Evolutionary conservation across 1,140 invertebrate species (phyloP).

Genomic region (Lordiphosa clarofinis): DNA sequence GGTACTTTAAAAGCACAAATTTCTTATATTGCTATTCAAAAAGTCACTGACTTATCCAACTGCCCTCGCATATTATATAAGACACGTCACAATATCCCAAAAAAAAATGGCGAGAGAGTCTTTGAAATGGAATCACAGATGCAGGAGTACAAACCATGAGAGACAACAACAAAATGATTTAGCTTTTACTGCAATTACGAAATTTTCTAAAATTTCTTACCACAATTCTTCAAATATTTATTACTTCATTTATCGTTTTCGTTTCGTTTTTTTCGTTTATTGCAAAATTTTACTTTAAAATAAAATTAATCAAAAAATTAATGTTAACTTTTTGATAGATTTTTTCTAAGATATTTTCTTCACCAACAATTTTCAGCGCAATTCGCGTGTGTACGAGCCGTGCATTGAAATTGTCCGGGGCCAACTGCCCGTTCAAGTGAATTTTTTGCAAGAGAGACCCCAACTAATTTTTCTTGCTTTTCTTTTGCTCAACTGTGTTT

Average conservation of each 20-base stretch:
- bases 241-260: slow-evolving; percentile 36
- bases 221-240: slow-evolving; percentile 11
- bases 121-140: slow-evolving; percentile 15
- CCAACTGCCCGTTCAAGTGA: slow-evolving; percentile 56
- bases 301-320: slow-evolving; percentile 46
- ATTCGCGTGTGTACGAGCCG: slow-evolving; percentile 61
- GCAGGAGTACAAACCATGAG: slow-evolving; percentile 4
- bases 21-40: no score
- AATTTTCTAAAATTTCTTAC: slow-evolving; percentile 45
- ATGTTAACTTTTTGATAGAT: not conserved
- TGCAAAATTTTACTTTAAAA: slow-evolving; percentile 25
- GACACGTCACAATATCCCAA: slow-evolving; percentile 29
- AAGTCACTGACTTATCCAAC: no score
- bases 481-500: slow-evolving; percentile 43
- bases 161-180: slow-evolving; percentile 12
- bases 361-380: slow-evolving; percentile 38
- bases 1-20: no score
- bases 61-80: slow-evolving; percentile 33
- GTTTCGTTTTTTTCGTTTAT: slow-evolving; percentile 38
- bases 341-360: slow-evolving; percentile 10
- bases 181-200: slow-evolving; percentile 44
- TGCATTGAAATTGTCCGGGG: slow-evolving; percentile 74
- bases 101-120: not conserved
- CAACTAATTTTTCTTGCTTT: slow-evolving; percentile 37
- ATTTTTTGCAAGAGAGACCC: slow-evolving; percentile 50